Evolutionary conservation across 2,888 invertebrate species (phyloP), one percentile per base, ranked within the genome.

Genomic region (Amphipyra tragopoginis): DNA sequence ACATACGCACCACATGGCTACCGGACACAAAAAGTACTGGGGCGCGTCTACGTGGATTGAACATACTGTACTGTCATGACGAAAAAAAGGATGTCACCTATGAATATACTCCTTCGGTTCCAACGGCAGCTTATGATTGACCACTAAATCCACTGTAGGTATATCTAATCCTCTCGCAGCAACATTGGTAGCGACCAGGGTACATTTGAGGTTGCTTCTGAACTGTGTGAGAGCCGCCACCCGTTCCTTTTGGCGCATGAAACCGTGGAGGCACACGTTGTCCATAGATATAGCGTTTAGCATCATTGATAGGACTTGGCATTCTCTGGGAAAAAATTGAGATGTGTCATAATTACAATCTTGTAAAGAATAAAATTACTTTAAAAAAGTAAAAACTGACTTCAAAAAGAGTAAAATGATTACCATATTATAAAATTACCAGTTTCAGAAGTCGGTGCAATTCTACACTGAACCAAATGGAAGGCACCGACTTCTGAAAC

Each of bases 151-250:
- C 0, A 99, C 99, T n/a, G 97, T 96, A 0, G 99, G 99, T 86
- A 99, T 99, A 87, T 99, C 99, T 40, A 99, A 94, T 8, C 99
- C 99, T 90, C 99, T 96, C 55, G 98, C 98, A 0, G 99, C 99
- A 0, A 99, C 98, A 93, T 99, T 99, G 0, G 99, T 99, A 0
- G 99, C 99, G 56, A 99, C 97, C 15, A 99, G 94, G 21, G 99
- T 98, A 80, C 97, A 97, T 7, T 97, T 96, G 56, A 97, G 96
- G 86, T 98, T 98, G 0, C 99, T 98, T 81, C 99, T 97, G 90
- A 99, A 99, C 86, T 97, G 97, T 9, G 97, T 96, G 1, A 99
- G 95, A 0, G 99, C 97, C 0, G 97, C 96, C 39, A 98, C 95
- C 7, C 99, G 96, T 83, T 98, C 97, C 72, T 96, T 96, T 89